Percentiles rank a stretch among this genome's conserved stretches.
phyloP scores from a whole-genome alignment of 2,888 invertebrate genomes.

The Ptychoptera contaminata region DNA sequence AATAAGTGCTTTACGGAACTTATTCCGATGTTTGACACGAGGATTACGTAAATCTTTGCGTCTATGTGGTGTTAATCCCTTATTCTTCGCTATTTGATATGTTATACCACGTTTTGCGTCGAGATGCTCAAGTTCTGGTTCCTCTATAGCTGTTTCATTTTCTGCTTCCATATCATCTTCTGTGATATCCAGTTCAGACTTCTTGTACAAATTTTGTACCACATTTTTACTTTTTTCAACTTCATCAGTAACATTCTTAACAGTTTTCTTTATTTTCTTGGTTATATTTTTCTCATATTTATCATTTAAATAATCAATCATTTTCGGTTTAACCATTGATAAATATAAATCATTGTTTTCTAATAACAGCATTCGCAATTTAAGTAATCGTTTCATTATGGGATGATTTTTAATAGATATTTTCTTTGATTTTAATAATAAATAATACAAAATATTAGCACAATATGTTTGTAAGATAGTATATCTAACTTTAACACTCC shows the following conservation, averaged over 20 bases:
- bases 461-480: slow-evolving; percentile 64
- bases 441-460: slow-evolving; percentile 71
- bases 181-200: slow-evolving; percentile 21
- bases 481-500: slow-evolving; percentile 44
- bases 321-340: slow-evolving; percentile 48
- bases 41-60: slow-evolving; percentile 91
- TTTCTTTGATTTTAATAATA: slow-evolving; percentile 65
- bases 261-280: slow-evolving; percentile 32
- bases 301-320: slow-evolving; percentile 21
- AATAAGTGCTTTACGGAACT: slow-evolving; percentile 82
- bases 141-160: slow-evolving; percentile 14
- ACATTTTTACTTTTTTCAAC: slow-evolving; percentile 9
- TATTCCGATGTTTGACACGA: slow-evolving; percentile 83
- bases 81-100: slow-evolving; percentile 90
- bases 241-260: slow-evolving; percentile 20
- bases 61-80: slow-evolving; percentile 77
- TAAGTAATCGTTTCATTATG: slow-evolving; percentile 68
- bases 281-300: slow-evolving; percentile 33
- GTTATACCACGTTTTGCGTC: slow-evolving; percentile 66
- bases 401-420: slow-evolving; percentile 68
- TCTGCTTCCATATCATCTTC: slow-evolving; percentile 23
- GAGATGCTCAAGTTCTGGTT: slow-evolving; percentile 19
- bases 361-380: slow-evolving; percentile 59
- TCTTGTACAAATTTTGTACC: slow-evolving; percentile 19
- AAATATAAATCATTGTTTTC: slow-evolving; percentile 57